Conservation (phyloP, 2,113 vertebrate genomes). For the human (Homo sapiens) region DNA sequence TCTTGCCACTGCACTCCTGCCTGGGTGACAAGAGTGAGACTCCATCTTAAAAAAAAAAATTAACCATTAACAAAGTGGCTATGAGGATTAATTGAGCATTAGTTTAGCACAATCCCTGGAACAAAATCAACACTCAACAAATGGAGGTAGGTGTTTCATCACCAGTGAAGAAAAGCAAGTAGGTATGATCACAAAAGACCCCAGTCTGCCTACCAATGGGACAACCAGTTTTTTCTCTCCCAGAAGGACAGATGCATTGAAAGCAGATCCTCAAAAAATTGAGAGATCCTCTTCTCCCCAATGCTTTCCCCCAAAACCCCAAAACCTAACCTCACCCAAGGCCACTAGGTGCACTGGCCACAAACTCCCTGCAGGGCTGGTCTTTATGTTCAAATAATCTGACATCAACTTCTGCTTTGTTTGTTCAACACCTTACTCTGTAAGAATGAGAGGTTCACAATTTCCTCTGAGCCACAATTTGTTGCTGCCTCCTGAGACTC, state of each 20-base stretch:
- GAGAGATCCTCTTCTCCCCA: not conserved
- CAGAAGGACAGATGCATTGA: not conserved
- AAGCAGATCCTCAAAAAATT: not conserved
- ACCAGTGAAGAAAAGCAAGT: not conserved
- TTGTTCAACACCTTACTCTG: too few species aligned
- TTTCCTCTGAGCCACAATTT: not conserved
- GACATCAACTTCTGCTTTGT: not conserved
- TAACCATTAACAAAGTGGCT: not conserved
- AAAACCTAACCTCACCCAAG: not conserved
- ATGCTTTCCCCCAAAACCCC: not conserved
- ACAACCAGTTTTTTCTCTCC: not conserved
- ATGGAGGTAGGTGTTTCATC: not conserved
- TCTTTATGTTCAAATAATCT: not conserved
- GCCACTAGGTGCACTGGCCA: too few species aligned
- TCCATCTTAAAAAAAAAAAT: not conserved
- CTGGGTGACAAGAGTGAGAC: too few species aligned
- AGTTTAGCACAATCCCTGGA: not conserved
- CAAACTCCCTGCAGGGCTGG: not conserved
- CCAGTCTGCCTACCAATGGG: not conserved
- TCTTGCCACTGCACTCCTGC: too few species aligned
- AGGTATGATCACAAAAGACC: not conserved
- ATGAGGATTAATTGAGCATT: rapidly evolving
- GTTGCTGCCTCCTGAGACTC: not conserved
- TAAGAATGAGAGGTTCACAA: not conserved
- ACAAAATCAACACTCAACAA: not conserved